Evolutionary conservation across 2,888 invertebrate genomes (phyloP).

Genomic region (Pyrgus malvae): DNA sequence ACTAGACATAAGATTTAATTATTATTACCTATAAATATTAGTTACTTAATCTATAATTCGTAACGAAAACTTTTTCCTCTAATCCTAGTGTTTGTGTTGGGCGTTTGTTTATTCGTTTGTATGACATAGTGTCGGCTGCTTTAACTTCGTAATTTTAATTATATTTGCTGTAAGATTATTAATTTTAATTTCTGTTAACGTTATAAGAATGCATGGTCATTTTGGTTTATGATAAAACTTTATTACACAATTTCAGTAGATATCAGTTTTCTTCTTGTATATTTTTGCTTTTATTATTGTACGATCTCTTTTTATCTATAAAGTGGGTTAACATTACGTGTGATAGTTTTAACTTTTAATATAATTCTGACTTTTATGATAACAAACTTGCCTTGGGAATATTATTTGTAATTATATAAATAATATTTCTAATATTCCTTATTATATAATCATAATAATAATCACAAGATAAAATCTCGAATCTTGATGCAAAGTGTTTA

Average conservation of each 20-base stretch:
- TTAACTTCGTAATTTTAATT: too few relatives aligned
- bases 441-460: too few relatives aligned
- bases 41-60: not conserved
- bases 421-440: constrained; percentile 50
- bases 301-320: constrained; percentile 22
- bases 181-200: too few relatives aligned
- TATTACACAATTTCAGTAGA: not conserved
- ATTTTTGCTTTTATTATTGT: constrained; percentile 8
- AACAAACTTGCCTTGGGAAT: constrained; percentile 66
- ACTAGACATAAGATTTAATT: constrained; percentile 20
- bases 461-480: too few relatives aligned
- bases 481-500: too few relatives aligned
- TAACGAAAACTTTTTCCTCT: not conserved
- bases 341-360: constrained; percentile 20
- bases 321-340: constrained; percentile 1
- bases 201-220: too few relatives aligned
- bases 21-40: not conserved
- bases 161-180: too few relatives aligned
- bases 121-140: too few relatives aligned
- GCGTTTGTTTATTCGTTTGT: too few relatives aligned
- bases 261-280: not conserved
- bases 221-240: too few relatives aligned
- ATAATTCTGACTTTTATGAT: constrained; percentile 30
- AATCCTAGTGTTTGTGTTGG: too few relatives aligned
- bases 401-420: too few relatives aligned